These are phyloP conservation scores for Lagopus muta DNA, from an alignment of 2,113 vertebrate species.

Conservation along the genomic window DNA sequence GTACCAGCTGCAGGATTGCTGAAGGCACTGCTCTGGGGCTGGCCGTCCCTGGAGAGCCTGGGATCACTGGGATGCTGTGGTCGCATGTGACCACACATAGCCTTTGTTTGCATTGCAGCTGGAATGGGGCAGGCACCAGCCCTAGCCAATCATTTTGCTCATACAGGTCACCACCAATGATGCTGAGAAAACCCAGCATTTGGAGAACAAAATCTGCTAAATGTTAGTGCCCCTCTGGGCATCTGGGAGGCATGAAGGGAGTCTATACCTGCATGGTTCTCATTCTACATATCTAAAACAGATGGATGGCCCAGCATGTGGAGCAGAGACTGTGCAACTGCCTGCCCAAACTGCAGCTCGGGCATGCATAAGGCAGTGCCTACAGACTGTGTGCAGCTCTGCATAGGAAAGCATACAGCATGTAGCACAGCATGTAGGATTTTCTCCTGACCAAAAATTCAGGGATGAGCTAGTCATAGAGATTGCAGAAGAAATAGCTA, in stretches of 20 bases:
- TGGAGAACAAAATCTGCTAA: too few relatives aligned
- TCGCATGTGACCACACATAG: neutral
- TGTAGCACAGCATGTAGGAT: neutral
- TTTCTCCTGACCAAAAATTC: neutral
- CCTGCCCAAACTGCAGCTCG: neutral
- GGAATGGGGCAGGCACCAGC: neutral
- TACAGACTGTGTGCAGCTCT: neutral
- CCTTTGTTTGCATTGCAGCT: neutral
- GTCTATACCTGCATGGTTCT: too few relatives aligned
- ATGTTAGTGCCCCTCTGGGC: too few relatives aligned
- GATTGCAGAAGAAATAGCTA: neutral
- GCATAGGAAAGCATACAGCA: neutral
- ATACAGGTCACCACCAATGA: neutral
- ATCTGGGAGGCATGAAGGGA: too few relatives aligned
- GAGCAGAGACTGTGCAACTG: neutral
- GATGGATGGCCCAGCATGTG: too few relatives aligned
- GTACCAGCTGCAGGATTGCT: neutral
- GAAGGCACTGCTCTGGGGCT: neutral
- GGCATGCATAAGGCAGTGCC: neutral
- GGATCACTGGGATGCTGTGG: neutral
- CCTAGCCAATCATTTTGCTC: neutral
- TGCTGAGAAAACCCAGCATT: neutral
- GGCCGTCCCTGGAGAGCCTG: neutral
- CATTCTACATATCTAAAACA: neutral
- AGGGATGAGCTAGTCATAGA: neutral